phyloP scores from a whole-genome alignment of 2,113 vertebrate genomes.

The Microcebus ravelobensis region DNA sequence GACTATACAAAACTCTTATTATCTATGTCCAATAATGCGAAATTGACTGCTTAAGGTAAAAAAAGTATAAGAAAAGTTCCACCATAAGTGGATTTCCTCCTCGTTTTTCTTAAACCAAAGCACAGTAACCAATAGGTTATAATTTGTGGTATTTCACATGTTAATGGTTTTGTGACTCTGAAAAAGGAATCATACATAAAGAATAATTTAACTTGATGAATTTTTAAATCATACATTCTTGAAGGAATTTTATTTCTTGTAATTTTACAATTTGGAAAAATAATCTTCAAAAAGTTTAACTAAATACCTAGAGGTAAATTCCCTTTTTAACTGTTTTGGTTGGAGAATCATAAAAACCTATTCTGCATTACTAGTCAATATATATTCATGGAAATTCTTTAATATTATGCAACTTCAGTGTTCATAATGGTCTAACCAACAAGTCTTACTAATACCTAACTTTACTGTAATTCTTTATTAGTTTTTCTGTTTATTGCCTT shows the following conservation, averaged over 20 bases:
- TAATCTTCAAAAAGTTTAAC: neutral
- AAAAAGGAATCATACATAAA: neutral
- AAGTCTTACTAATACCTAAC: neutral
- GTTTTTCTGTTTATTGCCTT: neutral
- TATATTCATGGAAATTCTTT: neutral
- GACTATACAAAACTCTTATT: neutral
- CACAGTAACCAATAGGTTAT: neutral
- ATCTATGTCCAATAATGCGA: neutral
- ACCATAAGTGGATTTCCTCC: neutral
- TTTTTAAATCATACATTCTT: neutral
- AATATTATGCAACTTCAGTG: neutral
- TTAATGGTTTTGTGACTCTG: neutral
- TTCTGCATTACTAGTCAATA: neutral
- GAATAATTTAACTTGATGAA: neutral
- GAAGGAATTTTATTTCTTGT: neutral
- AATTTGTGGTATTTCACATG: neutral
- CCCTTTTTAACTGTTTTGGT: neutral
- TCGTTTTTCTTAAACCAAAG: neutral
- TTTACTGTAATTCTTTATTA: neutral
- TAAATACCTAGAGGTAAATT: neutral
- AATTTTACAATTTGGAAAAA: neutral
- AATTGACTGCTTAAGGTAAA: neutral
- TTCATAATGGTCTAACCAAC: neutral
- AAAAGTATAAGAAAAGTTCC: neutral
- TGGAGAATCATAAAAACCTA: neutral